Conservation (phyloP, 2,113 vertebrate genomes). For the Crotalus viridis region DNA sequence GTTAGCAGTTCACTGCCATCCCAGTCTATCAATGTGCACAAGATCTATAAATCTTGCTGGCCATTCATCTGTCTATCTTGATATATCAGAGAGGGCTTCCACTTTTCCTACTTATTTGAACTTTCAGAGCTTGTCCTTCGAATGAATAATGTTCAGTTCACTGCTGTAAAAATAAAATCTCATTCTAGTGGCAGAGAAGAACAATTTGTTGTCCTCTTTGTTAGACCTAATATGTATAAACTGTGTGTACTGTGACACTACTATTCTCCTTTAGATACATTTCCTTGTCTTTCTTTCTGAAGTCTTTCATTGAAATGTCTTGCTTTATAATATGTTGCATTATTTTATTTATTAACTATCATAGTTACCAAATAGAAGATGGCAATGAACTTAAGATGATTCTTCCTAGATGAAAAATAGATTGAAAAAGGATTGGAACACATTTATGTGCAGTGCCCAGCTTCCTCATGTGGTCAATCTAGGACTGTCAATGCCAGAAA, state of each 20-base stretch:
- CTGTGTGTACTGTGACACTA: not conserved
- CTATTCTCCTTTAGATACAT: not conserved
- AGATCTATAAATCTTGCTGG: constrained; percentile 25
- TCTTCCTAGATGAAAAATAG: not conserved
- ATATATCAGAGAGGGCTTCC: constrained; percentile 20
- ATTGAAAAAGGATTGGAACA: not conserved
- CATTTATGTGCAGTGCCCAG: not conserved
- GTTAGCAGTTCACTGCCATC: not conserved
- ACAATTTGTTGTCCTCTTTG: constrained; percentile 12
- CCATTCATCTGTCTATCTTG: constrained; percentile 24
- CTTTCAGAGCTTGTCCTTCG: constrained; percentile 30
- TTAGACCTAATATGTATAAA: not conserved
- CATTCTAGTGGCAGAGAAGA: constrained; percentile 9
- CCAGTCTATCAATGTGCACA: not conserved
- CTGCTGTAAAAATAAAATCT: constrained; percentile 29
- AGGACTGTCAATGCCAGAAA: not conserved
- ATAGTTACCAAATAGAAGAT: not conserved
- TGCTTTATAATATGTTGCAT: not conserved
- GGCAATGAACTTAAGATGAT: not conserved
- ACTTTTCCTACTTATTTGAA: constrained; percentile 33
- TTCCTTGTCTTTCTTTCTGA: not conserved
- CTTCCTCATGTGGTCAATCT: not conserved
- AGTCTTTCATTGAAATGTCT: not conserved
- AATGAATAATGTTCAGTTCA: constrained; percentile 24
- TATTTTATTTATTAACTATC: not conserved